Evolutionary conservation across 2,797 vertebrate genomes (phyloP), one percentile per base, ranked within the genome.

Genomic region (Gambelia wislizenii): DNA sequence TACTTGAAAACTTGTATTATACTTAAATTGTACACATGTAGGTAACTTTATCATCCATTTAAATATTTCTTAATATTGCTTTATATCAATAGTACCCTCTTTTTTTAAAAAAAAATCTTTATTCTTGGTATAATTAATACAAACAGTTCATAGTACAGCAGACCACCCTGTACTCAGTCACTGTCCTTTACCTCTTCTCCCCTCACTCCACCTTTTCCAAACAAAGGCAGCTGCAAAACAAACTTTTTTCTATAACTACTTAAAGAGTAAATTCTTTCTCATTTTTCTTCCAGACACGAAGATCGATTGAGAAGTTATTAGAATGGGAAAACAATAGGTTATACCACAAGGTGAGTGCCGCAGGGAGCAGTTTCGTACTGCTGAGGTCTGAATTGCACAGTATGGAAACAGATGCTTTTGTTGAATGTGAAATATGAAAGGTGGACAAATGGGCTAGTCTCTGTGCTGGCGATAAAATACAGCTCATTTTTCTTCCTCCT

Each of bases 351-450:
- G 97, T 98, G 97, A 97, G 97, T 98, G 94, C 97, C 96, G 95
- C 97, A 91, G 97, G 97, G 97, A 97, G 97, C 97, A 97, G 95
- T 97, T 97, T 97, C 96, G 89, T 95, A 96, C 97, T 96, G 97
- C 95, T 96, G 97, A 96, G 96, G 96, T 96, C 96, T 98, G 98
- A 99, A 98, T 98, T 98, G 98, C 98, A 97, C 99, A 99, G 99
- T 99, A 99, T 99, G 99, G 99, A 98, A 99, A 99, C 99, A 99
- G 99, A 99, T 99, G 99, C 99, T 99, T 99, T 99, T 99, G 99
- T 99, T 99, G 98, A 96, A 97, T 98, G 96, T 98, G 97, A 98
- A 99, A 98, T 98, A 96, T 96, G 97, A 98, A 97, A 97, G 97
- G 96, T 97, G 97, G 97, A 97, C 96, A 96, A 97, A 97, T 97